These are phyloP conservation scores for Merops nubicus DNA, from an alignment of 2,113 vertebrate genomes.

Conservation along the genomic window DNA sequence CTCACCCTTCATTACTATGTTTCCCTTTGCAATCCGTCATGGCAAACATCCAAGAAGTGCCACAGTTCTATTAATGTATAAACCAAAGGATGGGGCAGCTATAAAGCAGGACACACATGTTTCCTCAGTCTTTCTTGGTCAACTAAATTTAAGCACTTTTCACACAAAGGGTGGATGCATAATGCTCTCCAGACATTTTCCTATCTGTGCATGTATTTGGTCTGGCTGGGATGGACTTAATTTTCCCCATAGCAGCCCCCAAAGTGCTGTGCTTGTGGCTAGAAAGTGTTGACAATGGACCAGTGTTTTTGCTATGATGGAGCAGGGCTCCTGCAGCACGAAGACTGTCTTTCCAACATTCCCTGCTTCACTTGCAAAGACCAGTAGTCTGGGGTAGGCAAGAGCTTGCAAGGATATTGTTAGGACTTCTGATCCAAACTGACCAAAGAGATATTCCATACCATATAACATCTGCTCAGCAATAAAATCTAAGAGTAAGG, in stretches of 20 bases:
- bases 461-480: background rate
- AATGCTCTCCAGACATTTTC: background rate
- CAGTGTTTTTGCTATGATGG: background rate
- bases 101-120: background rate
- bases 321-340: background rate
- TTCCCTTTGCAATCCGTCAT: background rate
- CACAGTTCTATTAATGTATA: background rate
- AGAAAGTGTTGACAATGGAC: background rate
- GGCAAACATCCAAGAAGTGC: background rate
- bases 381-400: background rate
- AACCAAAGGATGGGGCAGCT: background rate
- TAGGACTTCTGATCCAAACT: background rate
- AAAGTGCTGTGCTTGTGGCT: background rate
- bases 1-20: too few relatives aligned
- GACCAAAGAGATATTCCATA: background rate
- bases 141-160: background rate
- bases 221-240: background rate
- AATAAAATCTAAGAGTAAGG: background rate
- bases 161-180: background rate
- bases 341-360: background rate
- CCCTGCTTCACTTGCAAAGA: fast-evolving
- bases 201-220: background rate
- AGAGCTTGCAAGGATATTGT: background rate
- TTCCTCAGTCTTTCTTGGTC: background rate
- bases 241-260: background rate